These are phyloP conservation scores for Polietes domitor DNA, from an alignment of 2,888 invertebrate genomes.

Conservation along the genomic window DNA sequence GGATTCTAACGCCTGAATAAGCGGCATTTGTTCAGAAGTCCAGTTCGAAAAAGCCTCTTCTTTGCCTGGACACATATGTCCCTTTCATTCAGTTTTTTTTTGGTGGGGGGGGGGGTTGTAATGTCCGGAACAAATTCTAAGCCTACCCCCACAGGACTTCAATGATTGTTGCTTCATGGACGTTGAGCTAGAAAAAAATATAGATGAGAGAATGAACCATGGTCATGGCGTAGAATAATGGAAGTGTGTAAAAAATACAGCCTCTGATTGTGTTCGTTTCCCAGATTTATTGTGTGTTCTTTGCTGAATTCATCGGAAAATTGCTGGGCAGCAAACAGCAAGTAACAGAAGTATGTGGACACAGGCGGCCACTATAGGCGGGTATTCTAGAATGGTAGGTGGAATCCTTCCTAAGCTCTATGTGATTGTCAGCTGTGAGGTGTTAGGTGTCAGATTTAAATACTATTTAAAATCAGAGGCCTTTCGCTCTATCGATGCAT, in stretches of 20 bases:
- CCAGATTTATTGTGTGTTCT: constrained; percentile 25
- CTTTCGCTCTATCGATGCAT: no score
- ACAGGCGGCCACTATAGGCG: background rate
- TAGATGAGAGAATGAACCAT: background rate
- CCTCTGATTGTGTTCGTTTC: constrained; percentile 4
- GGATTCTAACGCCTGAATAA: constrained; percentile 68
- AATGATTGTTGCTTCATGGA: constrained; percentile 47
- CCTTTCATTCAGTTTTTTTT: constrained; percentile 42
- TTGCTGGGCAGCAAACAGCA: background rate
- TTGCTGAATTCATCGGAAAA: constrained; percentile 45
- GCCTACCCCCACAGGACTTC: constrained; percentile 1
- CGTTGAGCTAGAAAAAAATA: background rate
- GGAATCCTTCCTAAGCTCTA: no score
- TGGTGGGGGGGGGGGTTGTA: background rate
- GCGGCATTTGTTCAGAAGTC: constrained; percentile 57
- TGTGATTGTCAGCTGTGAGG: no score
- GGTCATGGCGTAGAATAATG: constrained; percentile 43
- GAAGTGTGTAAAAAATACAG: constrained; percentile 18
- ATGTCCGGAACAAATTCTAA: constrained; percentile 15
- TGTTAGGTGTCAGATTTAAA: no score
- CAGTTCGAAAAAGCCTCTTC: constrained; percentile 38
- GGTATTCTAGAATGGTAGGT: no score
- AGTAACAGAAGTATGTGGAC: background rate
- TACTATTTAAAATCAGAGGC: no score
- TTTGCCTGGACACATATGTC: constrained; percentile 36